Evolutionary conservation across 2,797 vertebrate species (phyloP).

Genomic region (Paratrypauchen microcephalus): DNA sequence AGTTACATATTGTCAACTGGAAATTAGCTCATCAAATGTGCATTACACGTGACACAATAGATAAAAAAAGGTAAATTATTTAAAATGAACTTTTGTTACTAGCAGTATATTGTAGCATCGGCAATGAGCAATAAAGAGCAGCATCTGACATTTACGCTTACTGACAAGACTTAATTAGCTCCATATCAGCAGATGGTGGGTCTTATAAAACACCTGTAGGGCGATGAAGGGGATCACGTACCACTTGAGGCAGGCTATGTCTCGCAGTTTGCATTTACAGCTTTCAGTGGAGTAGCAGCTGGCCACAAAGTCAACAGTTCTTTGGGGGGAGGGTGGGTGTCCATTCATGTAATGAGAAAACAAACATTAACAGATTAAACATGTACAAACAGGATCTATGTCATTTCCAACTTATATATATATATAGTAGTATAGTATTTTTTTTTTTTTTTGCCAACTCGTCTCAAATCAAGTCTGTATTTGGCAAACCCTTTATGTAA

Average conservation of each 20-base stretch:
- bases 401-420: neutral
- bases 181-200: slow-evolving; percentile 30
- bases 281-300: slow-evolving; percentile 93
- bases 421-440: too few species aligned
- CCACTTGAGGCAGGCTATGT: slow-evolving; percentile 97
- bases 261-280: slow-evolving; percentile 95
- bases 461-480: too few species aligned
- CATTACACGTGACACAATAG: neutral
- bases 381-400: neutral
- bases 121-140: neutral
- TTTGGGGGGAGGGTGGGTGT: slow-evolving; percentile 47
- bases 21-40: neutral
- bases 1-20: too few species aligned
- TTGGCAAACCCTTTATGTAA: too few species aligned
- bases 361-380: slow-evolving; percentile 13
- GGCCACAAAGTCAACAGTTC: slow-evolving; percentile 93
- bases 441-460: too few species aligned
- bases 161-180: neutral
- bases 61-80: neutral
- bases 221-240: slow-evolving; percentile 62
- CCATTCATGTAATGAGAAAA: slow-evolving; percentile 34
- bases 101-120: neutral
- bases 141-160: slow-evolving; percentile 12
- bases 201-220: slow-evolving; percentile 32
- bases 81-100: neutral